Conservation (phyloP, 1,140 invertebrate species). For the Drosophila orosa region DNA sequence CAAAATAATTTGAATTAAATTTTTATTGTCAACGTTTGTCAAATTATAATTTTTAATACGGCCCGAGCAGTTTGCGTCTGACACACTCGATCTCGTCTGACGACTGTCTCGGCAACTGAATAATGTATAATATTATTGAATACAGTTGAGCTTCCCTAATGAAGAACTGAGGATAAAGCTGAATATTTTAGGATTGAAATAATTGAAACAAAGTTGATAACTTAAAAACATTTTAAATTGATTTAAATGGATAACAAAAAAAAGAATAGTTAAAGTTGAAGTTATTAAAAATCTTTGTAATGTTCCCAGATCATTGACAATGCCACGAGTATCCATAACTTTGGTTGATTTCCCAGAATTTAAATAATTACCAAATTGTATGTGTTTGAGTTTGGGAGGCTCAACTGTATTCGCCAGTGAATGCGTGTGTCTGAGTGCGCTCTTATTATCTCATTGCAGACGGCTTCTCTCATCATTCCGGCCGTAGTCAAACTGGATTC, state of each 20-base stretch:
- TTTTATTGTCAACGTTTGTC: conserved; percentile 68
- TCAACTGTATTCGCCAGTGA: not conserved
- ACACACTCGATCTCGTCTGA: conserved; percentile 33
- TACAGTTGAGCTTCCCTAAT: conserved; percentile 11
- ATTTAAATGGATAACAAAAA: not conserved
- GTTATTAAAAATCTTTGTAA: no score
- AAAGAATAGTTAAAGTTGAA: not conserved
- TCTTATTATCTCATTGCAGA: conserved; percentile 60
- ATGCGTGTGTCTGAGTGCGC: conserved; percentile 19
- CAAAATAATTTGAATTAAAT: conserved; percentile 70
- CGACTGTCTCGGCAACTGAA: conserved; percentile 59
- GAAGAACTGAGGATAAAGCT: not conserved
- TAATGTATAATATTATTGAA: conserved; percentile 26
- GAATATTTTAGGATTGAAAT: no score
- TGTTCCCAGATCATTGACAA: no score
- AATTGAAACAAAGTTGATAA: no score
- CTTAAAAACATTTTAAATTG: no score
- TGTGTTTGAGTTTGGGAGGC: not conserved
- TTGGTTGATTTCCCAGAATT: not conserved
- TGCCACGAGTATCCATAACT: not conserved
- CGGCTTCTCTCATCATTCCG: conserved; percentile 83
- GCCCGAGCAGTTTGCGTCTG: conserved; percentile 11
- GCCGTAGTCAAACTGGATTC: conserved; percentile 82
- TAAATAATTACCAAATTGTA: not conserved
- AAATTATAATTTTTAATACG: conserved; percentile 73